Percentiles rank a stretch among this genome's conserved stretches.
Conservation (phyloP, 2,797 vertebrate genomes). For the Carapus acus region DNA sequence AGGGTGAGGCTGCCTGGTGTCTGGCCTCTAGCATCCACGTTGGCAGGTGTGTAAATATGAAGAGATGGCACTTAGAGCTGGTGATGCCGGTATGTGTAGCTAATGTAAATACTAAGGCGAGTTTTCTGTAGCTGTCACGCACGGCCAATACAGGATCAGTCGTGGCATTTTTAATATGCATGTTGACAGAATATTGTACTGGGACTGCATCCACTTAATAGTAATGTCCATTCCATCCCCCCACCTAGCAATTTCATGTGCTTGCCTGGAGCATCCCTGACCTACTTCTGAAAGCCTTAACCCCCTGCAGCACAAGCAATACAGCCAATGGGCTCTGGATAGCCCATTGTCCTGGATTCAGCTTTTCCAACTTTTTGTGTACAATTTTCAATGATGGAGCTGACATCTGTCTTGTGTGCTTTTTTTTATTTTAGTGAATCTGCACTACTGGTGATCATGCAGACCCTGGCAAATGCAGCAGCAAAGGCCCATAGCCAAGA, state of each 20-base stretch:
- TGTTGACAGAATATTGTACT: no score
- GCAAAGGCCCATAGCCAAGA: conserved; percentile 60
- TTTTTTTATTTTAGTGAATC: conserved; percentile 63
- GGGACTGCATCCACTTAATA: no score
- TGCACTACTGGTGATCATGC: conserved; percentile 67
- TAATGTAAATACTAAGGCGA: no score
- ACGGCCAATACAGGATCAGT: no score
- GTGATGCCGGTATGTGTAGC: no score
- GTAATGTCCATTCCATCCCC: background rate
- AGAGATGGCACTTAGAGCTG: no score
- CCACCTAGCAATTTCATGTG: background rate
- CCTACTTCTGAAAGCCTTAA: no score
- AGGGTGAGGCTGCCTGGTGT: conserved; percentile 68
- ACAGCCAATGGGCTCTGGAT: background rate
- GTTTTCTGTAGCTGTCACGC: no score
- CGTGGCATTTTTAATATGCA: no score
- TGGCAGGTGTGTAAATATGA: conserved; percentile 55
- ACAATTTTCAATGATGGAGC: background rate
- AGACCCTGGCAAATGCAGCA: conserved; percentile 68
- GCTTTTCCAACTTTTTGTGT: background rate
- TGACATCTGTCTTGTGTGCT: conserved; percentile 2
- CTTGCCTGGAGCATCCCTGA: no score
- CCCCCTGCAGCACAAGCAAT: background rate
- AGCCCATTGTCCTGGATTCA: background rate
- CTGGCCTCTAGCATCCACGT: conserved; percentile 65